A percentile compares a stretch with the other conserved stretches of the same genome.
phyloP scores from a whole-genome alignment of 2,888 invertebrate species.

The Lasioglossum figueresi region DNA sequence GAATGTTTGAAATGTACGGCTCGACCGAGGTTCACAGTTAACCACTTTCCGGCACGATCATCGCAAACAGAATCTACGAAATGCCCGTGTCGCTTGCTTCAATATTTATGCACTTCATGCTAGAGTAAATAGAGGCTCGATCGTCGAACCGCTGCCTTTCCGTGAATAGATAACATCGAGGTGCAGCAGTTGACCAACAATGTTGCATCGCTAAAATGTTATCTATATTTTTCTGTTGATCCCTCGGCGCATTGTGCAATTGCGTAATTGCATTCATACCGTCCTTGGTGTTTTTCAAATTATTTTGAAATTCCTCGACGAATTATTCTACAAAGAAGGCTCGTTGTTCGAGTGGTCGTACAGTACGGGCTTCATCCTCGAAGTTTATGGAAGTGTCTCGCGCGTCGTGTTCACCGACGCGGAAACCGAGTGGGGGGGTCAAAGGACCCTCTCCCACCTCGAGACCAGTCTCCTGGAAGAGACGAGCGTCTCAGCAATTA shows the following conservation, averaged over 20 bases:
- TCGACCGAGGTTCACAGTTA: background rate
- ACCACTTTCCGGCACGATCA: too few relatives aligned
- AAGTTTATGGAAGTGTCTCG: slow-evolving; percentile 57
- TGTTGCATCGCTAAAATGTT: background rate
- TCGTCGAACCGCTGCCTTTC: background rate
- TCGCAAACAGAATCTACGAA: background rate
- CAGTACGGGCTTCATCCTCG: slow-evolving; percentile 24
- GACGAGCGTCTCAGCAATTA: slow-evolving; percentile 59
- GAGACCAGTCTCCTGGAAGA: slow-evolving; percentile 51
- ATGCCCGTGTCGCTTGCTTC: background rate
- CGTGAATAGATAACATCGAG: background rate
- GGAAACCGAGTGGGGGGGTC: slow-evolving; percentile 54
- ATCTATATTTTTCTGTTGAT: background rate
- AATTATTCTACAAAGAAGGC: background rate
- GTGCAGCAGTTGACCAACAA: background rate
- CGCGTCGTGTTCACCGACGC: slow-evolving; percentile 53
- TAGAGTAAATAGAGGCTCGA: background rate
- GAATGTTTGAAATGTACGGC: background rate
- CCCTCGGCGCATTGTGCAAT: background rate
- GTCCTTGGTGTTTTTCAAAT: background rate
- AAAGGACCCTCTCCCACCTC: slow-evolving; percentile 47
- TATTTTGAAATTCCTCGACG: background rate
- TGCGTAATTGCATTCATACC: background rate
- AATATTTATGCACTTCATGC: background rate
- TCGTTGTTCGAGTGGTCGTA: slow-evolving; percentile 1